Evolutionary conservation across 2,888 invertebrate genomes (phyloP).

Genomic region (Phlogophora meticulosa): DNA sequence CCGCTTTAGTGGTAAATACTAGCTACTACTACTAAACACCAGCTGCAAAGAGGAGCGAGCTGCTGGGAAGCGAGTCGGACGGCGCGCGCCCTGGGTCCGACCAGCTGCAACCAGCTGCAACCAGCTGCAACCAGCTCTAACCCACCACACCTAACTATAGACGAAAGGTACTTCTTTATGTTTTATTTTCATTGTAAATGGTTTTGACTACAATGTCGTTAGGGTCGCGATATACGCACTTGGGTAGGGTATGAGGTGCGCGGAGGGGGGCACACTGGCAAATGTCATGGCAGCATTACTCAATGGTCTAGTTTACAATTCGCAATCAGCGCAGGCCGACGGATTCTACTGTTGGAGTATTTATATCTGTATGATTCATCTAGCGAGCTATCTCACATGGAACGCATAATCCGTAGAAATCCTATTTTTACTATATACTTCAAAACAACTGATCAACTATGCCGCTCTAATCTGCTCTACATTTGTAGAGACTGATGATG

Average conservation of each 20-base stretch:
- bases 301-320: slow-evolving; percentile 35
- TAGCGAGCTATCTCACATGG: slow-evolving; percentile 11
- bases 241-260: neutral
- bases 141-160: neutral
- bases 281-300: slow-evolving; percentile 60
- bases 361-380: slow-evolving; percentile 44
- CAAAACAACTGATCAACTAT: neutral
- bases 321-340: slow-evolving; percentile 13
- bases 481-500: neutral
- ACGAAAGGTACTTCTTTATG: neutral
- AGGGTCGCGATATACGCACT: neutral
- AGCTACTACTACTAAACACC: too few relatives aligned
- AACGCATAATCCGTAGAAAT: neutral
- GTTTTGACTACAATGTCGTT: neutral
- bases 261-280: slow-evolving; percentile 14
- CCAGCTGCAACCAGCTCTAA: neutral
- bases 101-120: too few relatives aligned
- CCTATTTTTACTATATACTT: slow-evolving; percentile 16
- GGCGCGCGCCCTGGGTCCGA: neutral
- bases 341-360: slow-evolving; percentile 23
- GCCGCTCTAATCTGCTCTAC: neutral
- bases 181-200: slow-evolving; percentile 11
- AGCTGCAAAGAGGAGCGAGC: neutral
- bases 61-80: neutral
- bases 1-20: neutral